Evolutionary conservation across 1,140 invertebrate genomes (phyloP).

Genomic region (Laupala kohalensis): DNA sequence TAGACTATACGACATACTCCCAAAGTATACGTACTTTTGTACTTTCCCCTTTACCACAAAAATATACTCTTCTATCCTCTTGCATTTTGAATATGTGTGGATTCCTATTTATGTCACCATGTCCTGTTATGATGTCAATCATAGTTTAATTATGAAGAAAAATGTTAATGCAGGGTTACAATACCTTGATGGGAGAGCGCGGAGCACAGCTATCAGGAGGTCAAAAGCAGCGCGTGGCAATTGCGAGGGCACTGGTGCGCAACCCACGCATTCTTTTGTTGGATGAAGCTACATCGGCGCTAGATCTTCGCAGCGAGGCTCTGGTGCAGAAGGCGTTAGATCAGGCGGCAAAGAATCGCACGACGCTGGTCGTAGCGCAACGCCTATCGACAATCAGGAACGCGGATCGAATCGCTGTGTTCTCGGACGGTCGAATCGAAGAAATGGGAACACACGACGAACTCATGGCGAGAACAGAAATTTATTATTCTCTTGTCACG

Average conservation of each 20-base stretch:
- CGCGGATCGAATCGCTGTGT: conserved; percentile 66
- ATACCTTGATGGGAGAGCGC: conserved; percentile 63
- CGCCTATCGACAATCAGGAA: conserved; percentile 71
- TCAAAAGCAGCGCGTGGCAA: conserved; percentile 75
- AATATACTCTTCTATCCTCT: no score
- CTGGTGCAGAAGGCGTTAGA: conserved; percentile 57
- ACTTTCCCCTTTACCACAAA: no score
- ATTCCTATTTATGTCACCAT: no score
- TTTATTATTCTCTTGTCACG: conserved; percentile 62
- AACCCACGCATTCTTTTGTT: conserved; percentile 64
- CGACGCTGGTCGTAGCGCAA: conserved; percentile 78
- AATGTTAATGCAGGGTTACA: conserved; percentile 61
- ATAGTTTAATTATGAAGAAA: no score
- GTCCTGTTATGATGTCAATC: no score
- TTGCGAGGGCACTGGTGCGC: conserved; percentile 65
- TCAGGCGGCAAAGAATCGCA: conserved; percentile 56
- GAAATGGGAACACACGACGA: conserved; percentile 72
- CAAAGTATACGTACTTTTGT: no score
- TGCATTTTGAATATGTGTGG: no score
- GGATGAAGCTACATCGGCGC: conserved; percentile 80
- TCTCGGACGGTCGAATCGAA: conserved; percentile 45
- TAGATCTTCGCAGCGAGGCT: conserved; percentile 68
- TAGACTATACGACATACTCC: no score
- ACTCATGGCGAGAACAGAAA: conserved; percentile 50
- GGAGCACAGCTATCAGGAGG: conserved; percentile 67